phyloP scores from a whole-genome alignment of 2,888 invertebrate genomes.

The Drosophila tanythrix region DNA sequence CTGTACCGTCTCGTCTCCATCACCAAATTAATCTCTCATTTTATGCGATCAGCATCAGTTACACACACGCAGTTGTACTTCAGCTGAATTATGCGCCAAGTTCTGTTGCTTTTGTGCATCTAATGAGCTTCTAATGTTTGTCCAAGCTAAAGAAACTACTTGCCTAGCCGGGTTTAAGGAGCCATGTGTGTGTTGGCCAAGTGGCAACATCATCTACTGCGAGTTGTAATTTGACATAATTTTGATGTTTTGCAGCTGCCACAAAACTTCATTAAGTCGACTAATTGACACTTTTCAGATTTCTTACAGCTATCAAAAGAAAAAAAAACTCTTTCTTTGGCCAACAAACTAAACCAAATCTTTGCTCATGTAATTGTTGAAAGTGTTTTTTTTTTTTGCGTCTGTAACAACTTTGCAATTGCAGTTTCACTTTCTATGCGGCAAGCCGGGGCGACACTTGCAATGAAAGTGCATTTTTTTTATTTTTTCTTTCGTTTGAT shows the following conservation, averaged over 20 bases:
- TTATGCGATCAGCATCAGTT: slow-evolving; percentile 59
- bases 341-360: slow-evolving; percentile 57
- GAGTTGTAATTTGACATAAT: slow-evolving; percentile 41
- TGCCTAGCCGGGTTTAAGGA: slow-evolving; percentile 2
- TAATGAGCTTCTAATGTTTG: slow-evolving; percentile 60
- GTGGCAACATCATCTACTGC: slow-evolving; percentile 1
- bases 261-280: slow-evolving; percentile 31
- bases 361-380: slow-evolving; percentile 68
- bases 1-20: too few relatives aligned
- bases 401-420: slow-evolving; percentile 65
- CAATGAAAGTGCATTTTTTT: slow-evolving; percentile 66
- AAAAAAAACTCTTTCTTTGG: slow-evolving; percentile 62
- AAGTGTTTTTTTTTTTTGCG: slow-evolving; percentile 3
- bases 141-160: slow-evolving; percentile 31
- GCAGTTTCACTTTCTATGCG: slow-evolving; percentile 76
- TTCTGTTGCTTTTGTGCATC: slow-evolving; percentile 48
- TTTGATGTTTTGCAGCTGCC: slow-evolving; percentile 17
- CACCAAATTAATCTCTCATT: slow-evolving; percentile 13
- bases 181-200: slow-evolving; percentile 11
- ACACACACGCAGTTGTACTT: slow-evolving; percentile 1
- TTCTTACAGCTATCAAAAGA: slow-evolving; percentile 6
- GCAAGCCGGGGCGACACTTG: slow-evolving; percentile 68
- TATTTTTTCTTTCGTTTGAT: slow-evolving; percentile 24
- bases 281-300: slow-evolving; percentile 53
- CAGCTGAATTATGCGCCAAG: slow-evolving; percentile 55